Conservation (phyloP, 2,113 vertebrate species). For the Carettochelys insculpta region DNA sequence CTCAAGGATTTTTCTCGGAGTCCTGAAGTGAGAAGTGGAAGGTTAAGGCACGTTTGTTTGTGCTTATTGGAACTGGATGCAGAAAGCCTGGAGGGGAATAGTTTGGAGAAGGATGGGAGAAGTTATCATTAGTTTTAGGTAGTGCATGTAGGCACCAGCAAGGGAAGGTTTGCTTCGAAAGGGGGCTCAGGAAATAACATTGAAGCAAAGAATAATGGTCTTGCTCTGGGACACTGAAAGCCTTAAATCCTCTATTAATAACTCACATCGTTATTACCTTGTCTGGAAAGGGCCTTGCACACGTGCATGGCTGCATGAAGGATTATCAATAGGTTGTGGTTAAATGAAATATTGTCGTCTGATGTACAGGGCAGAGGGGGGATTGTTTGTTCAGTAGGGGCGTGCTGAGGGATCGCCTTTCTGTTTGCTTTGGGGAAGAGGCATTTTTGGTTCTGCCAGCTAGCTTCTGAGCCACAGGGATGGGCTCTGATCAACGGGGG, state of each 20-base stretch:
- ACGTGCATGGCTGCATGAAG: slow-evolving; percentile 29
- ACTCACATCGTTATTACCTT: slow-evolving; percentile 1
- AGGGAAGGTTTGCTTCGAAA: background rate
- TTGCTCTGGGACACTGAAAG: background rate
- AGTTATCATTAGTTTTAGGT: background rate
- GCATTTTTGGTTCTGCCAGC: accelerated
- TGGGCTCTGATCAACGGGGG: background rate
- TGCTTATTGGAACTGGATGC: background rate
- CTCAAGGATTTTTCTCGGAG: background rate
- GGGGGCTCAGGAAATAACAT: background rate
- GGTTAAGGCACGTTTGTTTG: background rate
- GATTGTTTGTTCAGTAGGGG: slow-evolving; percentile 33
- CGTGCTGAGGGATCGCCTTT: background rate
- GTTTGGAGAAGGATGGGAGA: accelerated
- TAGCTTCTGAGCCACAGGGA: accelerated
- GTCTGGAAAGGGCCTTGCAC: background rate
- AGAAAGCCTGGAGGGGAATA: background rate
- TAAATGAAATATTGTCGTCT: slow-evolving; percentile 42
- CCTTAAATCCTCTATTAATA: background rate
- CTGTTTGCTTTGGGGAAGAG: accelerated
- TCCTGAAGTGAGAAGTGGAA: accelerated
- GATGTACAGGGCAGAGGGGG: slow-evolving; percentile 12
- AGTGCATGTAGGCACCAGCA: background rate
- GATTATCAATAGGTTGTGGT: slow-evolving; percentile 45
- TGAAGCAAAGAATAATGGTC: background rate